Percentiles rank a stretch among this genome's conserved stretches.
phyloP scores from a whole-genome alignment of 2,797 vertebrate species.

The Dendrocincla tyrannina region DNA sequence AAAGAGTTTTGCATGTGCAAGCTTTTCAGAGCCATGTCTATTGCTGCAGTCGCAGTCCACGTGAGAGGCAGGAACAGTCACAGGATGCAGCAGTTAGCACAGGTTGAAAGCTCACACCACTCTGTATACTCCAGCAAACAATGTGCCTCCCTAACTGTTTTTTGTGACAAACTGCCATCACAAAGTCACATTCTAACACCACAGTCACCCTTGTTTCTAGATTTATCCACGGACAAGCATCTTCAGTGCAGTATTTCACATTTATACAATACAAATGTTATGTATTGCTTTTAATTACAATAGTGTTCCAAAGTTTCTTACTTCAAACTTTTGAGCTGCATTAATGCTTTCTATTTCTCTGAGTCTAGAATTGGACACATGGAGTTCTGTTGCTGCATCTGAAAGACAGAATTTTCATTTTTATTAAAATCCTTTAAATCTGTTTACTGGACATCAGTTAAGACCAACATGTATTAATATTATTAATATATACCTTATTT shows the following conservation, averaged over 20 bases:
- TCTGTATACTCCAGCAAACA: background rate
- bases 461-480: background rate
- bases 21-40: background rate
- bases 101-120: background rate
- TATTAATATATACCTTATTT: background rate
- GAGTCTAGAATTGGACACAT: constrained; percentile 84
- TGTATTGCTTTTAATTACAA: background rate
- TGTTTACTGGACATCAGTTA: background rate
- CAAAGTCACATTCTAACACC: background rate
- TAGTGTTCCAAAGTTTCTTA: constrained; percentile 63
- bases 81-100: background rate
- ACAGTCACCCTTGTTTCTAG: background rate
- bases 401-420: constrained; percentile 50
- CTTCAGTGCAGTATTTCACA: background rate
- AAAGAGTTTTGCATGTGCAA: background rate
- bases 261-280: background rate
- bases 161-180: no score
- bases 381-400: constrained; percentile 86
- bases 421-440: background rate
- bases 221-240: background rate
- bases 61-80: fast-evolving
- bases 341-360: constrained; percentile 85
- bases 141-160: background rate
- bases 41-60: background rate
- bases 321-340: constrained; percentile 87